Conservation (phyloP, 37 sponge, comb jelly and placozoan species). For the Mnemiopsis leidyi region DNA sequence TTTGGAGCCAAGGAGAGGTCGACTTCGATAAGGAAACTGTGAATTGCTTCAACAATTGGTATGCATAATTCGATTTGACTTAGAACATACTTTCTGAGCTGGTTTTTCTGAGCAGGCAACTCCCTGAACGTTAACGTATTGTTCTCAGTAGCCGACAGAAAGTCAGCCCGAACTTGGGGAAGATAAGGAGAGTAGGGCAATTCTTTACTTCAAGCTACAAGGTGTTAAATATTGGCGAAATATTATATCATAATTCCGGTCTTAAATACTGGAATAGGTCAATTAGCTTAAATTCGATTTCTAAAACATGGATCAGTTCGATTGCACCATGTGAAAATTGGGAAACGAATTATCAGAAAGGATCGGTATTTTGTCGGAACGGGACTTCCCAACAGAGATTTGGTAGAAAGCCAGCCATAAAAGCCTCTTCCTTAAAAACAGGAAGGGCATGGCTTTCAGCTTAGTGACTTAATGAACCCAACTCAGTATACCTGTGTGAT, state of each 20-base stretch:
- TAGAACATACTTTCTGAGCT: background rate
- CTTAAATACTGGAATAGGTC: background rate
- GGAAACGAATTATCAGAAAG: background rate
- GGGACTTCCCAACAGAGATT: background rate
- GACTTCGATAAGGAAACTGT: background rate
- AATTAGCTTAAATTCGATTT: background rate
- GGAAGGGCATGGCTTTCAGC: background rate
- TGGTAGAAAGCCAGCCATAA: background rate
- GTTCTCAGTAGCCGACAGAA: background rate
- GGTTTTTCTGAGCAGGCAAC: background rate
- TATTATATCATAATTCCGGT: background rate
- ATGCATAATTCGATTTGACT: background rate
- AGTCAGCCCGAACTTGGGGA: background rate
- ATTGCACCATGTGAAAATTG: background rate
- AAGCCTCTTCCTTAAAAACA: background rate
- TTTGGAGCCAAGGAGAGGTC: background rate
- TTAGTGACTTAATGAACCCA: background rate
- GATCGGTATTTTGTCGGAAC: background rate
- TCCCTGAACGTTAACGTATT: background rate
- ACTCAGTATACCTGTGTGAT: no score
- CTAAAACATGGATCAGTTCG: background rate
- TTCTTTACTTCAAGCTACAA: background rate
- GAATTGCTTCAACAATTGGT: background rate
- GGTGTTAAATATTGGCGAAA: background rate
- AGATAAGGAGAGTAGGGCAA: background rate